A percentile compares a stretch with the other conserved stretches of the same genome.
Conservation (phyloP, 2,888 invertebrate genomes). For the Agriotes lineatus region DNA sequence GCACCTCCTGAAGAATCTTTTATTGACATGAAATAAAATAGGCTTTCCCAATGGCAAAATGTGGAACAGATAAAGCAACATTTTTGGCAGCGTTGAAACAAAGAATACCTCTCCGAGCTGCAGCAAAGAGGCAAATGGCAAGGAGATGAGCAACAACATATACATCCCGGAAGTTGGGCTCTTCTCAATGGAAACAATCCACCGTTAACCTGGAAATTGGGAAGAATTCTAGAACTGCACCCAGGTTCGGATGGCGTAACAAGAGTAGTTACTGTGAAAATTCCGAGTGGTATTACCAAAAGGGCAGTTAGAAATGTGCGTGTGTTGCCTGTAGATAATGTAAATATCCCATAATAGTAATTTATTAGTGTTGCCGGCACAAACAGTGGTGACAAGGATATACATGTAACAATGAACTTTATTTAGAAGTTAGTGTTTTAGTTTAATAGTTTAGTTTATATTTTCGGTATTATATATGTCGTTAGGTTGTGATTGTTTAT, state of each 20-base stretch:
- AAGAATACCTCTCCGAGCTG: too few relatives aligned
- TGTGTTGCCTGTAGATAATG: background rate
- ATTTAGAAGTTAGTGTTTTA: too few relatives aligned
- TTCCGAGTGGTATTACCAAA: background rate
- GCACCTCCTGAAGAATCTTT: background rate
- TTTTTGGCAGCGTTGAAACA: too few relatives aligned
- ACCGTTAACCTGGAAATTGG: background rate
- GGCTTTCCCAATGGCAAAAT: too few relatives aligned
- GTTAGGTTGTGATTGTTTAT: background rate
- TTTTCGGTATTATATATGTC: background rate
- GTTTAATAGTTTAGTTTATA: too few relatives aligned
- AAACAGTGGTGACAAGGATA: background rate
- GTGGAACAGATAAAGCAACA: background rate
- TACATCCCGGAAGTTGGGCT: background rate
- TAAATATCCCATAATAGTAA: too few relatives aligned
- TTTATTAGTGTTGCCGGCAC: background rate
- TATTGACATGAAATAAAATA: background rate
- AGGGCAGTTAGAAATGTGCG: background rate
- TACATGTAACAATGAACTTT: background rate
- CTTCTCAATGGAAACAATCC: background rate
- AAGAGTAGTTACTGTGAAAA: background rate
- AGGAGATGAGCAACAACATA: too few relatives aligned
- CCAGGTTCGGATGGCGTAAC: background rate
- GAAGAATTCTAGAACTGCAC: background rate
- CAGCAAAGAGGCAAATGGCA: background rate